Evolutionary conservation across 2,113 vertebrate species (phyloP).

Genomic region (Collichthys lucidus): DNA sequence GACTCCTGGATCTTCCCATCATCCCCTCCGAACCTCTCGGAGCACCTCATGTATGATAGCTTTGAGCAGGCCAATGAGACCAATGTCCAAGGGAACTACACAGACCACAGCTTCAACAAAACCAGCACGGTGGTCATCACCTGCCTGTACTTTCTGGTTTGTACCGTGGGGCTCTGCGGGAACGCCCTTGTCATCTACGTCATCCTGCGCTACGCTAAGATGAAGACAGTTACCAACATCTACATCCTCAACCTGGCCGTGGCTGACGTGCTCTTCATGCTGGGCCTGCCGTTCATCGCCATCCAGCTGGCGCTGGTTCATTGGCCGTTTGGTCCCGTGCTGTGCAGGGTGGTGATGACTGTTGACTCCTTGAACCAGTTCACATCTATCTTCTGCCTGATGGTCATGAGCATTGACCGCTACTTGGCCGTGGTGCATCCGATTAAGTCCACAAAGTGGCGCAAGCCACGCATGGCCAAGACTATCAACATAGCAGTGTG

Average conservation of each 20-base stretch:
- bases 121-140: slow-evolving; percentile 94
- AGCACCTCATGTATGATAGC: slow-evolving; percentile 82
- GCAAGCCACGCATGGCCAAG: slow-evolving; percentile 93
- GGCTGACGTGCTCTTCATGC: slow-evolving; percentile 96
- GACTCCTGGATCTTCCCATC: slow-evolving; percentile 80
- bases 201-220: slow-evolving; percentile 96
- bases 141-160: slow-evolving; percentile 95
- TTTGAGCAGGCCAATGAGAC: slow-evolving; percentile 85
- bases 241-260: slow-evolving; percentile 98
- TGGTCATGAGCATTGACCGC: slow-evolving; percentile 95
- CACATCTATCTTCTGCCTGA: slow-evolving; percentile 98
- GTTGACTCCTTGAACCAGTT: slow-evolving; percentile 98
- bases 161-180: slow-evolving; percentile 91
- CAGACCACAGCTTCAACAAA: slow-evolving; percentile 85
- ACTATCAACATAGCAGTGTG: slow-evolving; percentile 92
- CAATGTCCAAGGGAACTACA: slow-evolving; percentile 71
- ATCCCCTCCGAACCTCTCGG: slow-evolving; percentile 81
- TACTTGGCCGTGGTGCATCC: slow-evolving; percentile 98
- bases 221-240: slow-evolving; percentile 99
- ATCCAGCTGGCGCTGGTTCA: slow-evolving; percentile 96
- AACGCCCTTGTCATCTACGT: slow-evolving; percentile 97
- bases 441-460: slow-evolving; percentile 96
- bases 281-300: slow-evolving; percentile 94
- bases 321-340: slow-evolving; percentile 95
- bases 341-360: slow-evolving; percentile 95